Percentiles rank a stretch among this genome's conserved stretches.
These are phyloP conservation scores for Charadrius vociferus DNA, from an alignment of 2,113 vertebrate genomes.

Conservation along the genomic window DNA sequence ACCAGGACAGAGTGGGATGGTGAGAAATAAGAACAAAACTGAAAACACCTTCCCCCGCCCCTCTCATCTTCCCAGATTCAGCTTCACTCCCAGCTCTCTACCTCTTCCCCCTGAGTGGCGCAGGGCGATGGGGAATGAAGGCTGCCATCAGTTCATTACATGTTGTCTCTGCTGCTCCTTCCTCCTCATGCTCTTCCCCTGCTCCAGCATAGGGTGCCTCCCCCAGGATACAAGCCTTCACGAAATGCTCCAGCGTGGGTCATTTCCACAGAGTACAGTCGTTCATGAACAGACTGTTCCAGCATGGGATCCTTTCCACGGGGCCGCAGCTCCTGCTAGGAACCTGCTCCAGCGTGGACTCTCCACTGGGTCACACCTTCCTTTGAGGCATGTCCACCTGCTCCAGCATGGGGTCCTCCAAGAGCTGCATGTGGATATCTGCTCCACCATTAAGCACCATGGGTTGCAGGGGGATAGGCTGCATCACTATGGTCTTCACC, in stretches of 20 bases:
- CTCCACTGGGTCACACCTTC: neutral
- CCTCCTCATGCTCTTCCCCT: neutral
- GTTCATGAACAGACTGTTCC: neutral
- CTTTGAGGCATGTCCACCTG: neutral
- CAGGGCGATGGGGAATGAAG: fast-evolving
- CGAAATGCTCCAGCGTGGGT: fast-evolving
- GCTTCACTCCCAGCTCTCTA: neutral
- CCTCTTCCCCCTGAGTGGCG: fast-evolving
- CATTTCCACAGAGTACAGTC: neutral
- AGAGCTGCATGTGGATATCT: too few relatives aligned
- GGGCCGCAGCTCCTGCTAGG: neutral
- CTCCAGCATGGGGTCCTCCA: neutral
- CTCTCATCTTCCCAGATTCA: neutral
- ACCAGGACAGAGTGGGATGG: neutral
- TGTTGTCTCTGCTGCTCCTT: neutral
- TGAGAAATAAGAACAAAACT: neutral
- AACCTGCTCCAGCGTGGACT: neutral
- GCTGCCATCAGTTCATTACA: neutral
- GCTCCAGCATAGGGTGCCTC: neutral
- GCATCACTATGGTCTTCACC: neutral
- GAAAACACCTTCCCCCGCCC: neutral
- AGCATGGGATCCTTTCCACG: neutral
- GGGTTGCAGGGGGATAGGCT: neutral
- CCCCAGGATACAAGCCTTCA: neutral
- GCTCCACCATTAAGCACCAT: neutral